Evolutionary conservation across 2,888 invertebrate species (phyloP), one percentile per base, ranked within the genome.

Genomic region (Archaeoteleia sp.): DNA sequence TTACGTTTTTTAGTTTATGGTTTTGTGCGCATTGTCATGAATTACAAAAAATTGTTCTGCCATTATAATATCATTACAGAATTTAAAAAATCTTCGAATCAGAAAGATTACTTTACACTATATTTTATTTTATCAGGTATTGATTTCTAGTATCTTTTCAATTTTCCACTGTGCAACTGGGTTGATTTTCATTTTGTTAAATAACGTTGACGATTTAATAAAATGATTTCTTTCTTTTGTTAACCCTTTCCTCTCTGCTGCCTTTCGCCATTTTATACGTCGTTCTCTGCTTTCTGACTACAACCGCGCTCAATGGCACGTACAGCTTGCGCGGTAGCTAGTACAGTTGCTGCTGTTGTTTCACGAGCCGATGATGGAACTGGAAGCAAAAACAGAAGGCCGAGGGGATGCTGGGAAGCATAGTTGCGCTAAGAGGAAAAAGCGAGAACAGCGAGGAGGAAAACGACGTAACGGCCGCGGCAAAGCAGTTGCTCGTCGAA

Each of bases 331-430:
- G 51, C 39, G 32, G 66, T 62, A 54, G 57, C 51, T 23, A 65
- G 45, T 27, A 30, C 51, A 23, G 30, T 40, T 55, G 49, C 61
- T 23, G 29, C 67, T 43, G 67, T 67, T 68, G 67, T 66, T 71
- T 62, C 58, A 35, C 29, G 62, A 57, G 55, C 54, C 63, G 49
- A 58, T 70, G 67, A 63, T 70, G 58, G 60, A 67, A 45, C 62
- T 49, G 8, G 43, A 15, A 57, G 55, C 39, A 51, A 66, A 55
- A 63, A 55, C 63, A 55, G 42, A 42, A 40, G 49, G 25, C 30
- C 34, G 29, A 10, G 49, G 55, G 62, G 35, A 55, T 14, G 49
- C 15, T 20, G 42, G 37, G 37, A 30, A 55, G 43, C 55, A 12
- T 13, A 15, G 49, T 13, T 32, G 15, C 46, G 37, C n/a, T 54